Percentiles rank a stretch among this genome's conserved stretches.
phyloP scores from a whole-genome alignment of 2,797 vertebrate species.

The Rallus crepitans region DNA sequence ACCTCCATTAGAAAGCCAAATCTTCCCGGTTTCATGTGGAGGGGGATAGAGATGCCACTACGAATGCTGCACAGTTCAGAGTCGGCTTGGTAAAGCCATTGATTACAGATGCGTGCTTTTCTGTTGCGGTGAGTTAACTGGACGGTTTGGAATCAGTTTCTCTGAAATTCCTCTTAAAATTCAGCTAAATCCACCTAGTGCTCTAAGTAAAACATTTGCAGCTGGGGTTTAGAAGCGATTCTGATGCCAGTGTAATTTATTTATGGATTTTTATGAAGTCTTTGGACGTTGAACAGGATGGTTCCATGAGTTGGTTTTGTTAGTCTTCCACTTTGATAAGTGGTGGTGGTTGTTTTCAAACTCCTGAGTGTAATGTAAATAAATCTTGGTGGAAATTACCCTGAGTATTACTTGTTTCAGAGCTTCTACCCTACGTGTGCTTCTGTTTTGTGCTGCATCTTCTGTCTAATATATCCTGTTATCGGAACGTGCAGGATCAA shows the following conservation, averaged over 20 bases:
- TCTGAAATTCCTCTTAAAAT: background rate
- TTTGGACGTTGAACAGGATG: background rate
- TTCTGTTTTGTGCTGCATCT: rapidly evolving
- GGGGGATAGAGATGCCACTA: background rate
- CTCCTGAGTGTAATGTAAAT: rapidly evolving
- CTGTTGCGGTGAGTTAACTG: background rate
- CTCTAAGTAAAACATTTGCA: background rate
- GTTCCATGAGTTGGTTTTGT: background rate
- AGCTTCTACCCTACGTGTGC: background rate
- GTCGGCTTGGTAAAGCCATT: background rate
- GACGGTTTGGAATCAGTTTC: background rate
- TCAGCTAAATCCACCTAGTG: background rate
- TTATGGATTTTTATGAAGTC: background rate
- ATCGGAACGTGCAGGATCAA: background rate
- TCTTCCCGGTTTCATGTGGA: rapidly evolving
- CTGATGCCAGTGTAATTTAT: rapidly evolving
- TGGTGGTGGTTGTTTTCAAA: rapidly evolving
- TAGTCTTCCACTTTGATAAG: background rate
- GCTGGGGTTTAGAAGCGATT: background rate
- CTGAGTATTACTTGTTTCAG: rapidly evolving
- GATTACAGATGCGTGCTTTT: background rate
- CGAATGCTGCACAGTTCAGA: background rate
- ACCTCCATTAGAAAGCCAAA: rapidly evolving
- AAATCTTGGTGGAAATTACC: background rate
- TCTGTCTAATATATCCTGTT: background rate